These are phyloP conservation scores for Aphis gossypii DNA, from an alignment of 1,140 invertebrate species.

Conservation along the genomic window DNA sequence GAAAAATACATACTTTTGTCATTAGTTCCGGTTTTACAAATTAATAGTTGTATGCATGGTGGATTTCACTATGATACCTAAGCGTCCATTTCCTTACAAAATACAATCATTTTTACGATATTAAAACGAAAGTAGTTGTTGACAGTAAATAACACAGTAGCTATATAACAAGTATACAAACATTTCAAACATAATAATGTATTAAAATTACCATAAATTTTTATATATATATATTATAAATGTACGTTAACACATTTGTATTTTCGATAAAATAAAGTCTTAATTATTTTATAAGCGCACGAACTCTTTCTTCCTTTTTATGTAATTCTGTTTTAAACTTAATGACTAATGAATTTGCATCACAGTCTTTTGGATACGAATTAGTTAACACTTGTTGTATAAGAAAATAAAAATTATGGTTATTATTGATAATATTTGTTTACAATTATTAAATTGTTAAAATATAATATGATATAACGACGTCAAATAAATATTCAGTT, in stretches of 20 bases:
- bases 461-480: neutral
- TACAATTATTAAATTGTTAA: neutral
- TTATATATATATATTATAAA: neutral
- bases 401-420: neutral
- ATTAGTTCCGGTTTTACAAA: constrained; percentile 40
- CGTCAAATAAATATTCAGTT: neutral
- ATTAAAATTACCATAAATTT: neutral
- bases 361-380: neutral
- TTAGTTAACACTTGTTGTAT: neutral
- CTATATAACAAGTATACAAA: neutral
- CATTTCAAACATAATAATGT: neutral
- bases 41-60: neutral
- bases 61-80: constrained; percentile 18
- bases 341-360: neutral
- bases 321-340: neutral
- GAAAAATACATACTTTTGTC: neutral
- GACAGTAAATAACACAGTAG: neutral
- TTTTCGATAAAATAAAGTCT: neutral
- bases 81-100: neutral
- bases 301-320: neutral
- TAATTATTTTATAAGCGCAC: neutral
- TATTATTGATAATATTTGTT: neutral
- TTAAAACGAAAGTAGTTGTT: constrained; percentile 36
- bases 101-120: constrained; percentile 27
- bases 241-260: neutral